A percentile compares a stretch with the other conserved stretches of the same genome.
Conservation (phyloP, 2,888 invertebrate genomes). For the Zootermopsis nevadensis region DNA sequence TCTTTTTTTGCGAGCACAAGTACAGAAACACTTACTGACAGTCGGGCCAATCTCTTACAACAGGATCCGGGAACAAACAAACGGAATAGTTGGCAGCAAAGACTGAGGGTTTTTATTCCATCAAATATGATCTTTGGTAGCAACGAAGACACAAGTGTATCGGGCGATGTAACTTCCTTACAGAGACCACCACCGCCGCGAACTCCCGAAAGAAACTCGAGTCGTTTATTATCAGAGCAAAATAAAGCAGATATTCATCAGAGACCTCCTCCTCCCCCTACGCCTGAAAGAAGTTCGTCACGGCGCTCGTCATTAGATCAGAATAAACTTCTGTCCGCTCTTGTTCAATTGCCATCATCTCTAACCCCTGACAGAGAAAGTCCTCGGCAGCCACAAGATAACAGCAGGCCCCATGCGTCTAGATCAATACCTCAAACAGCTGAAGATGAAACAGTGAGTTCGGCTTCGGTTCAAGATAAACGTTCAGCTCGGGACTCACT, state of each 20-base stretch:
- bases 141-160: background rate
- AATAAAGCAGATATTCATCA: conserved; percentile 3
- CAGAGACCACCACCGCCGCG: conserved; percentile 40
- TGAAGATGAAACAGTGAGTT: background rate
- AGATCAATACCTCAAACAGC: background rate
- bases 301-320: conserved; percentile 33
- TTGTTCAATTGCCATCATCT: background rate
- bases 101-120: conserved; percentile 57
- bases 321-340: background rate
- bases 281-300: conserved; percentile 42
- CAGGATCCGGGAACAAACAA: conserved; percentile 47
- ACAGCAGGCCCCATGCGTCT: too few relatives aligned
- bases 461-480: background rate
- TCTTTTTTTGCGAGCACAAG: conserved; percentile 55
- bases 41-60: conserved; percentile 56
- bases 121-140: conserved; percentile 56
- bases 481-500: conserved; percentile 3
- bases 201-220: conserved; percentile 41
- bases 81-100: conserved; percentile 54
- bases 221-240: conserved; percentile 24
- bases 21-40: conserved; percentile 61
- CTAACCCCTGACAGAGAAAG: conserved; percentile 8
- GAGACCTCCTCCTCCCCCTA: conserved; percentile 37
- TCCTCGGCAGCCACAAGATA: background rate
- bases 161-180: background rate